Base-by-base conservation (phyloP, 2,797 vertebrate species). In the Acipenser transmontanus region DNA sequence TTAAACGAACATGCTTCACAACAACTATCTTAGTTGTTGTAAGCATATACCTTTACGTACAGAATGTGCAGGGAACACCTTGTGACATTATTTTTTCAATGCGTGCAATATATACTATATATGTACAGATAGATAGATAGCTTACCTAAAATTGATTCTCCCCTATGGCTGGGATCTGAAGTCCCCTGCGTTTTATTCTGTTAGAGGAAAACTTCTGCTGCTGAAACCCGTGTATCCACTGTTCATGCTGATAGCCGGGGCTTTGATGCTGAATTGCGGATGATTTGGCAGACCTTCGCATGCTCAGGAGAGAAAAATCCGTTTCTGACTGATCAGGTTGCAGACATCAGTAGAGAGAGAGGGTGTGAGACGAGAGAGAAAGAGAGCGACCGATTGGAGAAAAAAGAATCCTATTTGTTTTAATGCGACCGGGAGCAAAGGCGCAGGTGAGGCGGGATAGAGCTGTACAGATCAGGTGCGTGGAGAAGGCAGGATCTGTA, bases 201-300 rank as follows among this genome's bases (percentile, higher is more conserved):
- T 81, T 67, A 68, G 82, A 80, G 81, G 82, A 84, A 85, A 91
- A 91, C 87, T 91, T 91, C 82, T 86, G 85, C 81, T 84, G 66
- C 47, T 56, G 83, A 84, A 86, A 83, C 81, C 74, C 86, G 82
- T 79, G 86, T 85, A 86, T 85, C 87, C 85, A 83, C 80, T 81
- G 86, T 78, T 86, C 88, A 88, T 87, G 81, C 83, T 82, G 88
- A 77, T 82, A 80, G 76, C 81, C 81, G 83, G 65, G 77, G 70
- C 81, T 83, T 77, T 80, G 85, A 80, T 85, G 81, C 79, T 87
- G 89, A 89, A 88, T 90, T 91, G 85, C 93, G 92, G 93, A 93
- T 87, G 90, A 88, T 89, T 88, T 91, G 91, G 89, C 93, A 92
- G 92, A 92, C 91, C 91, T 95, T 93, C 89, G 96, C 95, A 97